phyloP scores from a whole-genome alignment of 2,113 vertebrate genomes.

The Pomatorhinus ruficollis region DNA sequence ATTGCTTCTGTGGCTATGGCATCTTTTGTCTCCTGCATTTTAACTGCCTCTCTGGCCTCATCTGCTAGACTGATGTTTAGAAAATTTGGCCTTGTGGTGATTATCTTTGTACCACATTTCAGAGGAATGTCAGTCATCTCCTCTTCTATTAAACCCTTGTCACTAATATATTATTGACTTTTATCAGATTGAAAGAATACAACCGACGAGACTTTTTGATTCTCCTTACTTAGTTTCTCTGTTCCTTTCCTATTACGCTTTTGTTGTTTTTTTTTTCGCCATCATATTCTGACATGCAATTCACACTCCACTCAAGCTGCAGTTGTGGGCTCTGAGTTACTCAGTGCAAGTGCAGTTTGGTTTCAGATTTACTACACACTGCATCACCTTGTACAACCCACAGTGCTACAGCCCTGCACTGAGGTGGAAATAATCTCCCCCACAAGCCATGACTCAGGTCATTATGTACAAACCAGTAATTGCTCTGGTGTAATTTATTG shows the following conservation, averaged over 20 bases:
- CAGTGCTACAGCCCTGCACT: rapidly evolving
- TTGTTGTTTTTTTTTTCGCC: not conserved
- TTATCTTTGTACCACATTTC: not conserved
- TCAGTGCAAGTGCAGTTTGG: not conserved
- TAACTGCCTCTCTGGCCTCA: conserved; percentile 32
- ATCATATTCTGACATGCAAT: not conserved
- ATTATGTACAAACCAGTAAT: conserved; percentile 26
- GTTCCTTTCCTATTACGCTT: not conserved
- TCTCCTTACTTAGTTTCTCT: not conserved
- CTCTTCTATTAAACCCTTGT: not conserved
- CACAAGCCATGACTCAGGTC: not conserved
- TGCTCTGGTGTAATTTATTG: not conserved
- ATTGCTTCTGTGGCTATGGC: not conserved
- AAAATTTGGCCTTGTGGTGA: not conserved
- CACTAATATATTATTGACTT: not conserved
- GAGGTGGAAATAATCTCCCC: not conserved
- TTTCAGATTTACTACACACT: conserved; percentile 25
- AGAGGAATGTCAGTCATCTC: not conserved
- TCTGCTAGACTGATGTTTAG: not conserved
- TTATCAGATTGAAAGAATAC: not conserved
- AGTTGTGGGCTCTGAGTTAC: not conserved
- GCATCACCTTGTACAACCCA: not conserved
- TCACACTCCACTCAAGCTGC: not conserved
- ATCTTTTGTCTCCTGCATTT: not conserved
- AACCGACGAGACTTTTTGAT: not conserved